These are phyloP conservation scores for Tinea pellionella DNA, from an alignment of 2,888 invertebrate genomes.

Conservation along the genomic window DNA sequence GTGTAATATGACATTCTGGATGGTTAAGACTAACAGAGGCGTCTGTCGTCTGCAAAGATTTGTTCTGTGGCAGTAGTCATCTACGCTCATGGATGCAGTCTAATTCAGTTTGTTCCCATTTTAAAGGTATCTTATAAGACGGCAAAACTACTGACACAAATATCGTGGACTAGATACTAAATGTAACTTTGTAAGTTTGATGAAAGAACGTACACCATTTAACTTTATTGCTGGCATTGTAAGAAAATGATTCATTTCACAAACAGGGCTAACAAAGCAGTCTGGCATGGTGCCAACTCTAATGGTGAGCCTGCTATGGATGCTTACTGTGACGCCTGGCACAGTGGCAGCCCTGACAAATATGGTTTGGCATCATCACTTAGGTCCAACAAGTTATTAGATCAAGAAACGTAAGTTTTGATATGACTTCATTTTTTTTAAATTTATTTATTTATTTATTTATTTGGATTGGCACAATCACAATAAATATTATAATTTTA, in stretches of 20 bases:
- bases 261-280: conserved; percentile 88
- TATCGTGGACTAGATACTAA: background rate
- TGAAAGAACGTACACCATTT: conserved; percentile 5
- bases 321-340: conserved; percentile 94
- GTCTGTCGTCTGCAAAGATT: no score
- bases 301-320: conserved; percentile 90
- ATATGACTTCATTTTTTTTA: background rate
- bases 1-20: no score
- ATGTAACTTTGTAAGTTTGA: background rate
- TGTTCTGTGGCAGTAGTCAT: no score
- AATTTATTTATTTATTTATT: background rate
- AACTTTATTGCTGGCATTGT: conserved; percentile 3
- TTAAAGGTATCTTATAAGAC: background rate
- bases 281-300: conserved; percentile 94
- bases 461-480: background rate
- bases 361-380: conserved; percentile 88
- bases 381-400: conserved; percentile 80
- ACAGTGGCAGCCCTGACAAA: conserved; percentile 80
- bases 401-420: conserved; percentile 73
- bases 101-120: no score
- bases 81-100: no score
- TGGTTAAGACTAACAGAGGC: no score
- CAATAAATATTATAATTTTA: conserved; percentile 16
- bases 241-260: conserved; percentile 12
- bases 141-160: background rate